Conservation (phyloP, 2,888 invertebrate species). For the Leucophora obtusa region DNA sequence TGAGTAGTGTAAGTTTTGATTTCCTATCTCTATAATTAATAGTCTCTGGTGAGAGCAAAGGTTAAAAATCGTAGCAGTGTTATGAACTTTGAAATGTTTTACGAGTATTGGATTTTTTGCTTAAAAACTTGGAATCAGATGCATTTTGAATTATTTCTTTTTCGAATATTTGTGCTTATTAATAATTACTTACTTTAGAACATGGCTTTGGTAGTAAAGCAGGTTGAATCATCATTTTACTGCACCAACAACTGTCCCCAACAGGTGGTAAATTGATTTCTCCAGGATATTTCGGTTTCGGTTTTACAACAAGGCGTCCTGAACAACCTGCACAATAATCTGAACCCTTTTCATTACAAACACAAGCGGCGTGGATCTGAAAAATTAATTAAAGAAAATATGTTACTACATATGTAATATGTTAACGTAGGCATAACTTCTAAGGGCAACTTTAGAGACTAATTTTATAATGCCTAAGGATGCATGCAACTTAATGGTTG, state of each 20-base stretch:
- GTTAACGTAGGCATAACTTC: no score
- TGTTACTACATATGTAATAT: no score
- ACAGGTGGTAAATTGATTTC: conserved; percentile 71
- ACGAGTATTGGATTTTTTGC: no score
- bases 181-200: conserved; percentile 73
- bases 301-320: conserved; percentile 66
- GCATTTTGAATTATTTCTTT: neutral
- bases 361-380: conserved; percentile 72
- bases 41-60: no score
- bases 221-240: conserved; percentile 76
- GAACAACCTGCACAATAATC: conserved; percentile 72
- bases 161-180: neutral
- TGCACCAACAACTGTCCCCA: conserved; percentile 77
- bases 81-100: no score
- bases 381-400: neutral
- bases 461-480: no score
- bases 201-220: conserved; percentile 72
- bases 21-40: no score
- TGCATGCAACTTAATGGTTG: no score
- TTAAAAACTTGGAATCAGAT: no score
- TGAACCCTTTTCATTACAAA: conserved; percentile 73
- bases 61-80: no score
- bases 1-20: no score
- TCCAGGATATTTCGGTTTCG: conserved; percentile 67
- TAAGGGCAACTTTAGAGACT: no score